A percentile compares a stretch with the other conserved stretches of the same genome.
These are phyloP conservation scores for Gymnobelideus leadbeateri DNA, from an alignment of 2,113 vertebrate species.

Conservation along the genomic window DNA sequence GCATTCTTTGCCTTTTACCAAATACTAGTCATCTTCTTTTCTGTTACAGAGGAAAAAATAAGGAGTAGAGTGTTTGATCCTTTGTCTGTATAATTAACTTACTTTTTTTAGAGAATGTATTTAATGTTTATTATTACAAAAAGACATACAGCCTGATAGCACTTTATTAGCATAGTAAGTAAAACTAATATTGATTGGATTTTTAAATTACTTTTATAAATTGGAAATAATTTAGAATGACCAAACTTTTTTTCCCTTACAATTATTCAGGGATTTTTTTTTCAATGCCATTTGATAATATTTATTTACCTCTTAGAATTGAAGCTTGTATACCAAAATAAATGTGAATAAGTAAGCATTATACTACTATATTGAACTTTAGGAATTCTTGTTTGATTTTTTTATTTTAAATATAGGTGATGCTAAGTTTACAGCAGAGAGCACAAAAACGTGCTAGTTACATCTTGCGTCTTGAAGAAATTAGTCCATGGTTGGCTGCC, in stretches of 20 bases:
- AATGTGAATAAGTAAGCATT: slow-evolving; percentile 3
- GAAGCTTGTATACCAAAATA: background rate
- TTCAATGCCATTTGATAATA: background rate
- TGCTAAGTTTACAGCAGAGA: slow-evolving; percentile 97
- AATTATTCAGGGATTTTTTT: background rate
- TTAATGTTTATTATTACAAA: background rate
- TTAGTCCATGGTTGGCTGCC: slow-evolving; percentile 94
- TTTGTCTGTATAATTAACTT: background rate
- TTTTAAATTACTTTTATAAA: background rate
- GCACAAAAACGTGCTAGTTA: slow-evolving; percentile 98
- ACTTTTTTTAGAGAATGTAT: background rate
- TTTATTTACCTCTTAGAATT: background rate
- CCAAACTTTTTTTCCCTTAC: background rate
- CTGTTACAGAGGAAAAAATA: background rate
- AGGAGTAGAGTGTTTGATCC: background rate
- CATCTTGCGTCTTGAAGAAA: slow-evolving; percentile 94
- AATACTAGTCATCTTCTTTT: background rate
- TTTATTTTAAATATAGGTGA: slow-evolving; percentile 87
- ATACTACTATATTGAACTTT: slow-evolving; percentile 8
- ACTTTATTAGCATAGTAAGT: background rate
- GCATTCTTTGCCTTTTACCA: background rate
- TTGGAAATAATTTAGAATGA: background rate
- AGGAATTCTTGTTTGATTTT: background rate
- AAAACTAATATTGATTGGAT: background rate
- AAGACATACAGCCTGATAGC: background rate